Evolutionary conservation across 2,888 invertebrate genomes (phyloP).

Genomic region (Pristionchus entomophagus): DNA sequence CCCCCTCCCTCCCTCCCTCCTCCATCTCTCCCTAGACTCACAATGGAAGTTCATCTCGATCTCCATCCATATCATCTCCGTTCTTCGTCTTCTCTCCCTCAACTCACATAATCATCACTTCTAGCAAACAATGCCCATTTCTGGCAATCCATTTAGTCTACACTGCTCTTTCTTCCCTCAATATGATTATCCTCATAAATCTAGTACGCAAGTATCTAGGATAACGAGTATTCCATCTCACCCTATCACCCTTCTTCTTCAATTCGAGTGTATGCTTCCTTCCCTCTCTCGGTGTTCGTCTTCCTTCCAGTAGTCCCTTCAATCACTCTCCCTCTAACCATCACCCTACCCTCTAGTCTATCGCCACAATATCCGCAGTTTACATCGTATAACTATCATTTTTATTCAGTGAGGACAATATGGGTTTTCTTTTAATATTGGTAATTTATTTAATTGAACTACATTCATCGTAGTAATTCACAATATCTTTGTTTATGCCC

Average conservation of each 20-base stretch:
- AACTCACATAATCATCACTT: not conserved
- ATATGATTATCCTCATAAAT: too few relatives aligned
- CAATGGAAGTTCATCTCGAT: slow-evolving; percentile 29
- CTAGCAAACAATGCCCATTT: not conserved
- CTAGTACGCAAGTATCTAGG: too few relatives aligned
- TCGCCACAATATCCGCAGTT: too few relatives aligned
- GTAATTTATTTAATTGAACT: too few relatives aligned
- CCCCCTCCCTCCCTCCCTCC: not conserved
- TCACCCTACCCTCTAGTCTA: too few relatives aligned
- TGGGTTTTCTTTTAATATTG: too few relatives aligned
- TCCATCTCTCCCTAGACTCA: not conserved
- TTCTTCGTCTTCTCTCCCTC: slow-evolving; percentile 26
- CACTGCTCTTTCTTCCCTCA: not conserved
- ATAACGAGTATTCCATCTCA: too few relatives aligned
- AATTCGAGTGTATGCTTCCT: slow-evolving; percentile 44
- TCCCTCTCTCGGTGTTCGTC: not conserved
- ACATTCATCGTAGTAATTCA: too few relatives aligned
- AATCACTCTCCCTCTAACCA: not conserved
- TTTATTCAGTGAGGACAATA: too few relatives aligned
- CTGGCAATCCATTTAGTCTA: not conserved
- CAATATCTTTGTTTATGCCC: too few relatives aligned
- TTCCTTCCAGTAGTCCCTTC: not conserved
- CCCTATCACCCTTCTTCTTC: not conserved
- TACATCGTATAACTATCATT: too few relatives aligned
- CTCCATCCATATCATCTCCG: slow-evolving; percentile 21